A percentile compares a stretch with the other conserved stretches of the same genome.
These are phyloP conservation scores for Drosophila borealis DNA, from an alignment of 2,888 invertebrate species.

Conservation along the genomic window DNA sequence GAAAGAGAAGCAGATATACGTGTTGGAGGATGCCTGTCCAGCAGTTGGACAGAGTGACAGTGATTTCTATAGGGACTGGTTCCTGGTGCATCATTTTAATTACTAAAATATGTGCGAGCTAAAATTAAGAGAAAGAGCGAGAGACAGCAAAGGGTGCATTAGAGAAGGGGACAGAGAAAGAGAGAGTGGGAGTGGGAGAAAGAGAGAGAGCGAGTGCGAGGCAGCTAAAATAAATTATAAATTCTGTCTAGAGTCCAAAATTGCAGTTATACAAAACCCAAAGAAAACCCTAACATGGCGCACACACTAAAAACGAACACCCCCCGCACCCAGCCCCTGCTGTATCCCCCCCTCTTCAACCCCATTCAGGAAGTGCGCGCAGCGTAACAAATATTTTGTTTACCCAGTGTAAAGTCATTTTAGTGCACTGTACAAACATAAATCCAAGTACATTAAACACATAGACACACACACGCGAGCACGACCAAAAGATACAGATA, in stretches of 20 bases:
- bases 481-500: slow-evolving; percentile 21
- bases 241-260: slow-evolving; percentile 16
- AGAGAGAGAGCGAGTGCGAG: neutral
- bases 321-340: neutral
- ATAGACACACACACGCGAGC: slow-evolving; percentile 22
- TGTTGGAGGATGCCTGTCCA: slow-evolving; percentile 7
- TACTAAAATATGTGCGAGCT: slow-evolving; percentile 78
- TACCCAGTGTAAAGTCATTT: slow-evolving; percentile 77
- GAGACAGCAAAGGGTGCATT: slow-evolving; percentile 10
- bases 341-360: neutral
- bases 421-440: slow-evolving; percentile 70
- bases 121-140: slow-evolving; percentile 51
- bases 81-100: slow-evolving; percentile 81
- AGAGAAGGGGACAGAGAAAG: neutral
- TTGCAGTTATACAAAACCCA: slow-evolving; percentile 11
- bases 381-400: slow-evolving; percentile 73
- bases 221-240: slow-evolving; percentile 15
- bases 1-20: neutral
- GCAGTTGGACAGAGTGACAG: slow-evolving; percentile 50
- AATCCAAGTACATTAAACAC: slow-evolving; percentile 57
- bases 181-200: neutral
- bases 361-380: slow-evolving; percentile 48
- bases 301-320: neutral
- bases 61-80: slow-evolving; percentile 82
- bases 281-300: neutral